Evolutionary conservation across 2,888 invertebrate species (phyloP), one percentile per base, ranked within the genome.

Genomic region (Graphium colonna): DNA sequence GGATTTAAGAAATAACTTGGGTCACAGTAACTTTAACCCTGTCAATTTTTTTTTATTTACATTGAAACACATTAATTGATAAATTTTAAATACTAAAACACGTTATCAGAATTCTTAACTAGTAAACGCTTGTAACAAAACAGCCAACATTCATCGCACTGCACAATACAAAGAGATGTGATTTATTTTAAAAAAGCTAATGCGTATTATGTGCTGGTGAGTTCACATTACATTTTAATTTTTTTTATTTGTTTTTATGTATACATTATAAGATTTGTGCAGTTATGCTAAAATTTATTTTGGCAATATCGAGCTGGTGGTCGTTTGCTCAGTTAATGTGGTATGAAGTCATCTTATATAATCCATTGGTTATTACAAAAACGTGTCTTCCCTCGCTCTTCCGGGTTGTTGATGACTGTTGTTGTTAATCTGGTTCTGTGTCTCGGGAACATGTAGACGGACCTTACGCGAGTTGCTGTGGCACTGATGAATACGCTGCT

Each of bases 391-490:
- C 26, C 85, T 65, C 51, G 77, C 68, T 28, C 79, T 62, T 31
- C 68, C 74, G 0, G 68, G 44, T 3, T 60, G 67, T 0, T 69
- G 65, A 39, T 82, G 81, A 48, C 80, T 81, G 67, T 86, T 87
- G 70, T 88, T 86, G 61, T 85, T 86, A 2, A 67, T 73, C 47
- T 75, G 75, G n/a, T 55, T 12, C 9, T 79, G 79, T 1, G 63
- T 68, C 1, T 84, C 84, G 0, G 88, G 88, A 1, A 88, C 63
- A 51, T 83, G 80, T 0, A 89, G 68, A 0, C 88, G 76, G 0
- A 89, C 87, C 61, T 89, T 87, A n/a, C 77, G 72, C 0, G 87
- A 87, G 9, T 77, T 86, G 40, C 79, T 85, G 69, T 79, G 81
- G 65, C 75, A 75, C 33, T 83, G 82, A 49, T 82, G 82, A 0